Base-by-base conservation (phyloP, 2,113 vertebrate genomes). In the Odocoileus virginianus region DNA sequence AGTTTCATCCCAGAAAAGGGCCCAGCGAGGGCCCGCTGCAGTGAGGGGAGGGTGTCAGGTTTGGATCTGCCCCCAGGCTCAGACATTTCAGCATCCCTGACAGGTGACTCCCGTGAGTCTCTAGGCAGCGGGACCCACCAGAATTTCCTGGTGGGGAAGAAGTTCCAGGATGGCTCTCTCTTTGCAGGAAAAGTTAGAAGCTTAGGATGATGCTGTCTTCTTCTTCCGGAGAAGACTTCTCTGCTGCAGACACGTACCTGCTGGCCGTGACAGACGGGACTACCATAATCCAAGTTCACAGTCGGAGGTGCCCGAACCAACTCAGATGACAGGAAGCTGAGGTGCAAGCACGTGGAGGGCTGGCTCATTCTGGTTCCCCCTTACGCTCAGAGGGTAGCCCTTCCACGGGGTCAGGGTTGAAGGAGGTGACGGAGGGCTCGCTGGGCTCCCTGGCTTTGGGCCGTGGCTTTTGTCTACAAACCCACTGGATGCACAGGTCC, bases 1-100 rank as follows among this genome's bases (percentile, higher is more conserved):
- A 97, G 87, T 60, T 96, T 96, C 92, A 86, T 95, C 67, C 95
- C 95, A 89, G 96, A 95, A 88, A 96, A 96, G 55, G 21, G 19
- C 78, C 6, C 47, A 50, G 93, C 0, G 67, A 67, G 52, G 43
- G 33, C 52, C 30, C 17, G 1, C 5, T 3, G 60, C 36, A n/a
- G 40, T 6, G 5, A 57, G 55, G 13, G 47, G 47, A 43, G 40
- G 21, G 55, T 5, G 12, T 33, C 12, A 14, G 11, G 30, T 76
- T 14, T n/a, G 28, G 58, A 30, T 45, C 50, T 28, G 15, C 4
- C 47, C 27, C 15, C 0, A 2, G 55, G 40, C 27, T 58, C 86
- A 52, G 84, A 43, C n/a, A 33, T 8, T 33, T 25, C 10, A 13
- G 25, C 23, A 76, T 79, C 60, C 33, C 52, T 17, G 25, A 2